These are phyloP conservation scores for Hippocampus abdominalis DNA, from an alignment of 2,113 vertebrate species.

Conservation along the genomic window DNA sequence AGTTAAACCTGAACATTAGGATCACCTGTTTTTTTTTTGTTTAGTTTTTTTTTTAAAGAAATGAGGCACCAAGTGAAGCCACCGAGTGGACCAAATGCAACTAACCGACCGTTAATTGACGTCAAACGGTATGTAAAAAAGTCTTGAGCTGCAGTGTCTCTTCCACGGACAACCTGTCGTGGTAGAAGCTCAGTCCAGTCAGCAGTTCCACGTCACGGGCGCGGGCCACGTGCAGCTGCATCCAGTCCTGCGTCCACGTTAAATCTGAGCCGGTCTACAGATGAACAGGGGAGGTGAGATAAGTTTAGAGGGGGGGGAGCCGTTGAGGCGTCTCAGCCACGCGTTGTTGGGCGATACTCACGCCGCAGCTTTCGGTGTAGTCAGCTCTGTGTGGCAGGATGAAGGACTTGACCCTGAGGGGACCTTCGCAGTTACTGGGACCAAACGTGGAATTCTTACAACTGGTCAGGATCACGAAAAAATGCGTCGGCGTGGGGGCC, in stretches of 20 bases:
- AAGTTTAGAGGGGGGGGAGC: neutral
- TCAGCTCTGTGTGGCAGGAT: slow-evolving; percentile 86
- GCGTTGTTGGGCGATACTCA: slow-evolving; percentile 69
- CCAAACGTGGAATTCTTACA: slow-evolving; percentile 70
- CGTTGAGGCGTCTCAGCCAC: neutral
- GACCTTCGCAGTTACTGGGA: slow-evolving; percentile 68
- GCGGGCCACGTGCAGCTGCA: slow-evolving; percentile 78
- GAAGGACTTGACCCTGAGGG: slow-evolving; percentile 76
- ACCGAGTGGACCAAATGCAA: neutral
- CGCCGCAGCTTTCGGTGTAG: slow-evolving; percentile 83
- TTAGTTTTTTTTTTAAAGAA: neutral
- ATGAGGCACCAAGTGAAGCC: neutral
- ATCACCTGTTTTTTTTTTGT: neutral
- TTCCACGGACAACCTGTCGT: slow-evolving; percentile 71
- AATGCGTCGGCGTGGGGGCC: slow-evolving; percentile 84
- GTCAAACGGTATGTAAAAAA: slow-evolving; percentile 55
- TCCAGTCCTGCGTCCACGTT: slow-evolving; percentile 80
- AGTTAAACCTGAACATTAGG: neutral
- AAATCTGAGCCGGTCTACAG: slow-evolving; percentile 65
- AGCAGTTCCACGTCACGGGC: slow-evolving; percentile 89
- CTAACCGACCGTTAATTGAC: neutral
- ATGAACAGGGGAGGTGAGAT: neutral
- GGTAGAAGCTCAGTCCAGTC: slow-evolving; percentile 92
- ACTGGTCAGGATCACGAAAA: slow-evolving; percentile 87
- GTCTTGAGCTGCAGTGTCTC: slow-evolving; percentile 89